Base-by-base conservation (phyloP, 2,888 invertebrate species). In the Protonemura montana region DNA sequence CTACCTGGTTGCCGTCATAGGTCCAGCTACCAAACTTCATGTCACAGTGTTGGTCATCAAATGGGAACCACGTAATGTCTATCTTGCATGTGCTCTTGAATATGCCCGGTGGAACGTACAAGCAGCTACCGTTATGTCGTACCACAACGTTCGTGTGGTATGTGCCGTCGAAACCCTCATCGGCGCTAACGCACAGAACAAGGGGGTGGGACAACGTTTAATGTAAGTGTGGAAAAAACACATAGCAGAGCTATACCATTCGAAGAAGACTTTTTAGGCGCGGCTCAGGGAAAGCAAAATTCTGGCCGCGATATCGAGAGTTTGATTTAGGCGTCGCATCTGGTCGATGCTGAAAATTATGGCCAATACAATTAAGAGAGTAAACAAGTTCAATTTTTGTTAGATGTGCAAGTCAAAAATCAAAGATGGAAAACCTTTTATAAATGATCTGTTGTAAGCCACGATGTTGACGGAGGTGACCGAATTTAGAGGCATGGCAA, bases 11-110 rank as follows among this genome's bases (percentile, higher is more conserved):
- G 94, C 98, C 98, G 93, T 98, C 97, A 94, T 99, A 98, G 91
- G 99, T 99, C 99, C 99, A 99, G 94, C 99, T 98, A 94, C 99
- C 99, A 93, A 99, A 99, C 95, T 99, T 98, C 97, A 99, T 98
- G 93, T 97, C 96, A 95, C 99, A 99, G 93, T 97, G 96, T 95
- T 99, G 99, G 94, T 99, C 99, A 94, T 99, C 99, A 95, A 99
- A 99, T 93, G 99, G 99, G 95, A 99, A 99, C 99, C 99, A 99
- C 93, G 98, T 98, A 95, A 99, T 99, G 95, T 99, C 98, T 94
- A 99, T 99, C 95, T 98, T 98, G 96, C 99, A 99, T 94, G 99
- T 99, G 95, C 98, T 98, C 95, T 98, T 99, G 95, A 99, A 98
- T 94, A 99, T 99, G 93, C 99, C 99, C 92, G 99, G 99, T 92